These are phyloP conservation scores for Pterocles gutturalis DNA, from an alignment of 2,113 vertebrate genomes.

Conservation along the genomic window DNA sequence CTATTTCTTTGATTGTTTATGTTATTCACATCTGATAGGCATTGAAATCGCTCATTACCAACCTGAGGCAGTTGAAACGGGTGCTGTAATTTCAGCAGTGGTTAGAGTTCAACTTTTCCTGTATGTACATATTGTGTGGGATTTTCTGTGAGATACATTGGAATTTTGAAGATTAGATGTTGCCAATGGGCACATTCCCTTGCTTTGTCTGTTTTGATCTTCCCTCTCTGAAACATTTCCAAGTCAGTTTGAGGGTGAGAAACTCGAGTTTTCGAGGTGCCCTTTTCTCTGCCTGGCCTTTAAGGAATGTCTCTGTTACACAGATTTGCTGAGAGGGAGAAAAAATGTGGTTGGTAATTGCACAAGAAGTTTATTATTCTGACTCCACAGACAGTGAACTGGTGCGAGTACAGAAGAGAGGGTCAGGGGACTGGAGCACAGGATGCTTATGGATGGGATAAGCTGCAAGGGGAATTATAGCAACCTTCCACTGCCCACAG, in stretches of 20 bases:
- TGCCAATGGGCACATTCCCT: background rate
- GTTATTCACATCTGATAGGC: conserved; percentile 23
- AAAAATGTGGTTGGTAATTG: background rate
- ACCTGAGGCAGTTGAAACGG: conserved; percentile 22
- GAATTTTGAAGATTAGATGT: background rate
- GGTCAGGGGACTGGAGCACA: background rate
- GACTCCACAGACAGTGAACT: background rate
- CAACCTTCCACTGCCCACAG: rapidly evolving
- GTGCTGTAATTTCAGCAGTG: background rate
- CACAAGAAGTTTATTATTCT: background rate
- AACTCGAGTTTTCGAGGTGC: background rate
- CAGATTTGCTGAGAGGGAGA: background rate
- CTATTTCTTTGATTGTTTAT: conserved; percentile 49
- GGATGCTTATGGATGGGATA: background rate
- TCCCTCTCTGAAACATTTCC: background rate
- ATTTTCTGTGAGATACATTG: background rate
- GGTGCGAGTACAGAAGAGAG: background rate
- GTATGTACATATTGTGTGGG: background rate
- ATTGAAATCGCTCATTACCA: conserved; percentile 27
- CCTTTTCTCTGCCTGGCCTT: background rate
- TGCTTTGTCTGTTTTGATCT: background rate
- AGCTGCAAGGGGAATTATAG: background rate
- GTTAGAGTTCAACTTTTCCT: background rate
- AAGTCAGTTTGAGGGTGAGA: background rate
- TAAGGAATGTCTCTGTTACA: background rate